Percentiles rank a stretch among this genome's conserved stretches.
Evolutionary conservation across 2,888 invertebrate species (phyloP).

Genomic region (Torymus texanus): DNA sequence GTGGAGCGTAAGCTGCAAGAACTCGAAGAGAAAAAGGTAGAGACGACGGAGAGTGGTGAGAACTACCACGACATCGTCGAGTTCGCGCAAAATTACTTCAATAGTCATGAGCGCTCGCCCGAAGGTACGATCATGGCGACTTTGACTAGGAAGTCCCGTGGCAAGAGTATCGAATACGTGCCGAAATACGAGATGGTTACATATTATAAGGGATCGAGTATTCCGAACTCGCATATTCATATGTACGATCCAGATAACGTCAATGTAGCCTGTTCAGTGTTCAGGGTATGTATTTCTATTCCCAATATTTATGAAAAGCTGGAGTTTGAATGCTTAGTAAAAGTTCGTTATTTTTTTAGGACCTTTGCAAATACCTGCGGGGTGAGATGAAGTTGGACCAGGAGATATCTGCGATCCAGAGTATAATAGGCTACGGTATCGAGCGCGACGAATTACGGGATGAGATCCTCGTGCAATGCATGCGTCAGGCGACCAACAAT

Average conservation of each 20-base stretch:
- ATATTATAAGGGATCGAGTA: conserved; percentile 90
- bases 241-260: conserved; percentile 97
- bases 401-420: conserved; percentile 89
- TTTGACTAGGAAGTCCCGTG: conserved; percentile 84
- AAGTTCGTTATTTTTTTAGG: conserved; percentile 77
- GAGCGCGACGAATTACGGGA: conserved; percentile 94
- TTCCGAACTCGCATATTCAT: conserved; percentile 95
- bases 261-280: conserved; percentile 90
- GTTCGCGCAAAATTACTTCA: conserved; percentile 95
- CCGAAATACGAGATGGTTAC: conserved; percentile 95
- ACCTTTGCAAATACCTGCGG: conserved; percentile 91
- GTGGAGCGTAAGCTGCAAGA: conserved; percentile 92
- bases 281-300: conserved; percentile 81
- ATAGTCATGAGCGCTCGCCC: conserved; percentile 89
- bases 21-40: conserved; percentile 79
- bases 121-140: conserved; percentile 94
- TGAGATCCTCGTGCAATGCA: conserved; percentile 92
- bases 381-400: conserved; percentile 91
- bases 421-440: conserved; percentile 89
- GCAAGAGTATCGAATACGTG: conserved; percentile 85
- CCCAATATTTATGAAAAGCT: background rate
- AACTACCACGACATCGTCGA: conserved; percentile 89
- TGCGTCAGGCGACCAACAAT: conserved; percentile 92
- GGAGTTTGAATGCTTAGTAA: background rate
- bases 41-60: conserved; percentile 65